These are phyloP conservation scores for Anthrax anthrax DNA, from an alignment of 2,888 invertebrate genomes.

Conservation along the genomic window DNA sequence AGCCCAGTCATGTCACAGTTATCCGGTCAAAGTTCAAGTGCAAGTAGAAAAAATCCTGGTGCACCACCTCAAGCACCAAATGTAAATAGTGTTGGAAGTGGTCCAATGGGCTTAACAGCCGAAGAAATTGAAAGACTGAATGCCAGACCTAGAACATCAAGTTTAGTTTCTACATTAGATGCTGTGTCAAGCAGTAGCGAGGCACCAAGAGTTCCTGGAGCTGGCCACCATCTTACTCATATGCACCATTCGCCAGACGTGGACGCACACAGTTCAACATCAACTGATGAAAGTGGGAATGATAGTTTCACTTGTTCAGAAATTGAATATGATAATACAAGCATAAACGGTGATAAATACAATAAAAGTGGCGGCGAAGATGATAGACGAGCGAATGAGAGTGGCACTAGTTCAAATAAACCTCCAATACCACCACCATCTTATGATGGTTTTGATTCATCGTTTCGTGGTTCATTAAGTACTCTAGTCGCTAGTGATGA, in stretches of 20 bases:
- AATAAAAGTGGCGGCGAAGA: constrained; percentile 48
- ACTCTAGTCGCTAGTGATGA: constrained; percentile 90
- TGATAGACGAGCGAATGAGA: constrained; percentile 42
- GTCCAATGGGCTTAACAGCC: constrained; percentile 72
- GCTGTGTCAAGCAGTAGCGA: constrained; percentile 86
- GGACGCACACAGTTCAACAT: constrained; percentile 61
- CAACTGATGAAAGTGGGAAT: constrained; percentile 86
- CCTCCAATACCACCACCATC: constrained; percentile 61
- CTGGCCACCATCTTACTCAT: constrained; percentile 53
- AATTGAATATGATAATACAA: constrained; percentile 90
- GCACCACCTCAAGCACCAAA: constrained; percentile 54
- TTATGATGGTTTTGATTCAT: constrained; percentile 86
- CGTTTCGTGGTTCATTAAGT: constrained; percentile 84
- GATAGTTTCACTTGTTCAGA: constrained; percentile 97
- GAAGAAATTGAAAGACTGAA: constrained; percentile 88
- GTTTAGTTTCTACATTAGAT: constrained; percentile 81
- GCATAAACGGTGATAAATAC: constrained; percentile 63
- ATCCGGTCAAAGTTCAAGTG: constrained; percentile 72
- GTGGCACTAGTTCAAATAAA: constrained; percentile 38
- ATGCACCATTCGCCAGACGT: constrained; percentile 60
- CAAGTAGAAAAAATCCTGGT: constrained; percentile 57
- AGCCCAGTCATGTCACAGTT: constrained; percentile 87
- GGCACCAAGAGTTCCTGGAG: constrained; percentile 53
- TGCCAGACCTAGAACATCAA: constrained; percentile 73
- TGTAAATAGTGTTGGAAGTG: constrained; percentile 48